These are phyloP conservation scores for Chrysomela aeneicollis DNA, from an alignment of 2,888 invertebrate species.

Conservation along the genomic window DNA sequence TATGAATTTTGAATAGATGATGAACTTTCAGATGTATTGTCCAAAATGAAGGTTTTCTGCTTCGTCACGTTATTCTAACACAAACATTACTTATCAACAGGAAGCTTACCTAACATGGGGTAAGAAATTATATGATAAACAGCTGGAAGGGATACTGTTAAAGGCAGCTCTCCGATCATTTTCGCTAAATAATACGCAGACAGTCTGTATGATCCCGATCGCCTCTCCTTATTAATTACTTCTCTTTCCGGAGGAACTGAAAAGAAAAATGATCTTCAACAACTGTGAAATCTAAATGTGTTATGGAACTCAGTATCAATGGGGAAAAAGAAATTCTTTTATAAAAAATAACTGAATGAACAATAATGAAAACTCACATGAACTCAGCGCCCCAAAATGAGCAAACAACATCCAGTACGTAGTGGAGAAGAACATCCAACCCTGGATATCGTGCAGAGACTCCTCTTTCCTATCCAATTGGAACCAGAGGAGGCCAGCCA, in stretches of 20 bases:
- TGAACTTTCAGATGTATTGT: too few species aligned
- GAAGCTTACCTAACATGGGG: slow-evolving; percentile 70
- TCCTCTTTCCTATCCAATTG: slow-evolving; percentile 78
- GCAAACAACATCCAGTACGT: slow-evolving; percentile 86
- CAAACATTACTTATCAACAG: neutral
- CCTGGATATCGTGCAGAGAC: slow-evolving; percentile 78
- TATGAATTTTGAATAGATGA: too few species aligned
- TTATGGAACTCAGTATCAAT: neutral
- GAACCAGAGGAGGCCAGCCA: slow-evolving; percentile 82
- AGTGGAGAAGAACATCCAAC: slow-evolving; percentile 85
- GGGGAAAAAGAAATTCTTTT: neutral
- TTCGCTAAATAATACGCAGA: slow-evolving; percentile 84
- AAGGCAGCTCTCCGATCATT: slow-evolving; percentile 80
- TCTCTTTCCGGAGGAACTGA: slow-evolving; percentile 81
- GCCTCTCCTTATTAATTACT: slow-evolving; percentile 81
- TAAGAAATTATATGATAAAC: slow-evolving; percentile 80
- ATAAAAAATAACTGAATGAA: neutral
- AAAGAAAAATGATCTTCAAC: slow-evolving; percentile 38
- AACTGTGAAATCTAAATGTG: neutral
- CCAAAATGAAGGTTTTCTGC: neutral
- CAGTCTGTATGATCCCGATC: slow-evolving; percentile 79
- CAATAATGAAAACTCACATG: slow-evolving; percentile 68
- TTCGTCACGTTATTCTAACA: neutral
- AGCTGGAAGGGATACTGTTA: slow-evolving; percentile 77
- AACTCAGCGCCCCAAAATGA: slow-evolving; percentile 78